Evolutionary conservation across 2,797 vertebrate genomes (phyloP).

Genomic region (Salarias fasciatus): DNA sequence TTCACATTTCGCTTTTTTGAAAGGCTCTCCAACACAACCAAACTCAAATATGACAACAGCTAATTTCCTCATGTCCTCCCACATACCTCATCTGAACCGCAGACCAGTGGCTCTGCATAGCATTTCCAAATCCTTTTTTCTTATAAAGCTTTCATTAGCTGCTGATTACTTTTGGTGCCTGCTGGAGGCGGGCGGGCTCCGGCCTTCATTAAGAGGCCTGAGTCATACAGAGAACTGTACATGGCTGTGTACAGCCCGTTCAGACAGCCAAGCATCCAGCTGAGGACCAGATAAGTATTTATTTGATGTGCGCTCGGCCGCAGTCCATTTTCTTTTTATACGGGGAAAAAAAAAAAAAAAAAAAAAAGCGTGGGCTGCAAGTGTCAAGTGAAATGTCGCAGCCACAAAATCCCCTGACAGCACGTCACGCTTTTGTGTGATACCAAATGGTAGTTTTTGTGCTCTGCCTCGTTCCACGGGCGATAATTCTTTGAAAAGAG

Average conservation of each 20-base stretch:
- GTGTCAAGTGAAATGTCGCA: conserved; percentile 52
- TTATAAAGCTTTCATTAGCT: conserved; percentile 67
- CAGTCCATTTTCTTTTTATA: conserved; percentile 44
- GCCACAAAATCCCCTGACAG: conserved; percentile 64
- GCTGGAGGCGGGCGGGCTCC: conserved; percentile 47
- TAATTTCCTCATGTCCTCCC: conserved; percentile 66
- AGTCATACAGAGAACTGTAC: conserved; percentile 46
- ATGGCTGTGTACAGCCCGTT: conserved; percentile 34
- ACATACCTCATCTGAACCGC: conserved; percentile 41
- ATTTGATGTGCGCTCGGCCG: conserved; percentile 46
- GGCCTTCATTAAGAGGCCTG: conserved; percentile 60
- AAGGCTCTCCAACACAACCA: conserved; percentile 21
- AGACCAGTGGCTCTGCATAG: conserved; percentile 50
- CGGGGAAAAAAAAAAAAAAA: too few species aligned
- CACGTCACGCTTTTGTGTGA: conserved; percentile 47
- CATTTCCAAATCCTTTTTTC: conserved; percentile 50
- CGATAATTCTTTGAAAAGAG: conserved; percentile 54
- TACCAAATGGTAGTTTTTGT: conserved; percentile 51
- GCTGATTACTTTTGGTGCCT: conserved; percentile 58
- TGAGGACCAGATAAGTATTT: conserved; percentile 50
- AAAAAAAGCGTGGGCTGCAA: conserved; percentile 38
- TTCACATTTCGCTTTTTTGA: conserved; percentile 22
- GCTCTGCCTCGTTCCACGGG: conserved; percentile 46
- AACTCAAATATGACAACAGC: conserved; percentile 35
- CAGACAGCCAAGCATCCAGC: conserved; percentile 33